Conservation (phyloP, 2,113 vertebrate genomes). For the Stomatorhinus ivindoensis region DNA sequence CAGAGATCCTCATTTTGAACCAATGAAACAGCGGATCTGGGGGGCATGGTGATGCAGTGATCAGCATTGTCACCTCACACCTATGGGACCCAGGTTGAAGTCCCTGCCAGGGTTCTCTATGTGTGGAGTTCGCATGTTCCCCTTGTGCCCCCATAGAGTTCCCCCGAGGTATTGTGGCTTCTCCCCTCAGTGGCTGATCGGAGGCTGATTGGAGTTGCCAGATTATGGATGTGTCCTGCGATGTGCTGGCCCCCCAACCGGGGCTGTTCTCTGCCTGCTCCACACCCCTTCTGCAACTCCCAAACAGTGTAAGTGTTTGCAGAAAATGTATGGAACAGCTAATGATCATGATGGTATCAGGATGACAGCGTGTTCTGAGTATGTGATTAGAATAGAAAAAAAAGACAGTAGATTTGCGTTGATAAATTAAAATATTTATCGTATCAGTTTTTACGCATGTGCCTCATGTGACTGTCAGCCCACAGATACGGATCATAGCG, state of each 20-base stretch:
- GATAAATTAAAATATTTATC: not conserved
- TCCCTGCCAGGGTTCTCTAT: not conserved
- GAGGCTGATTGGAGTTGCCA: not conserved
- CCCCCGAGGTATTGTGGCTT: not conserved
- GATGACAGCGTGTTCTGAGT: not conserved
- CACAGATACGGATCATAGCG: slow-evolving; percentile 35
- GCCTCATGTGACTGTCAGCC: slow-evolving; percentile 11
- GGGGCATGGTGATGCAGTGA: too few species aligned
- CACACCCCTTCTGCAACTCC: too few species aligned
- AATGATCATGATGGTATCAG: not conserved
- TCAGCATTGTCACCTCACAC: not conserved
- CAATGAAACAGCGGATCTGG: not conserved
- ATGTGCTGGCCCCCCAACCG: not conserved
- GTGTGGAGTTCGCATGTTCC: not conserved
- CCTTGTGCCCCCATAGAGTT: not conserved
- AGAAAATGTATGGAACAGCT: not conserved
- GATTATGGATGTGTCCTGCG: not conserved
- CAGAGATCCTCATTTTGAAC: not conserved
- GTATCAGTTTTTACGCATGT: not conserved
- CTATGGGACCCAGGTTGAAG: not conserved
- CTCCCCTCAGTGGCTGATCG: too few species aligned
- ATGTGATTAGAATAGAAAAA: not conserved
- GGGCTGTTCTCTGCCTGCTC: too few species aligned
- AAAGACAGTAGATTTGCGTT: not conserved
- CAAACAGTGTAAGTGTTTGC: not conserved